Evolutionary conservation across 2,797 vertebrate species (phyloP).

Genomic region (Melanotaenia parkinsoni): DNA sequence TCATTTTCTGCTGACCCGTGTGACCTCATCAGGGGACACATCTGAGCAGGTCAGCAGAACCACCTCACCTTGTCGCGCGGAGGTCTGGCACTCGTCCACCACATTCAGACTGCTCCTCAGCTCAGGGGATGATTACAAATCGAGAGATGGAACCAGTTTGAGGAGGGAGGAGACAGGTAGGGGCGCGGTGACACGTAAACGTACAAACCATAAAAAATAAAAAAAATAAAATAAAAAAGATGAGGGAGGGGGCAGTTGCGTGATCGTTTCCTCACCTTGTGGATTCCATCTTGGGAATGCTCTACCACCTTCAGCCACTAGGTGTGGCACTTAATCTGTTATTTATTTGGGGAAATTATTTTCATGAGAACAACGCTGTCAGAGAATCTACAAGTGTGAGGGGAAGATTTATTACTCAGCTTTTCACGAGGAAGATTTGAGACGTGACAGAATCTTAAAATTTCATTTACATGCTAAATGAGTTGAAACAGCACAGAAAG

Average conservation of each 20-base stretch:
- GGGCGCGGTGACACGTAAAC: too few species aligned
- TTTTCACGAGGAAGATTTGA: background rate
- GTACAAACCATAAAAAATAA: background rate
- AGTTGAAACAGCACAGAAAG: conserved; percentile 34
- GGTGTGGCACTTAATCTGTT: conserved; percentile 90
- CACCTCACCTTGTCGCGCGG: conserved; percentile 22
- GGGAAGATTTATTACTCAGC: background rate
- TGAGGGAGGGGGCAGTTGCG: background rate
- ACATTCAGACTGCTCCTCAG: conserved; percentile 49
- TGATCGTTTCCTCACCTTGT: conserved; percentile 6
- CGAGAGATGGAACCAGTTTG: background rate
- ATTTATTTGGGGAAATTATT: conserved; percentile 77
- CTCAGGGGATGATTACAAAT: conserved; percentile 27
- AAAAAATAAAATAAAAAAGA: background rate
- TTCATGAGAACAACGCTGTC: conserved; percentile 24
- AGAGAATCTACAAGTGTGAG: conserved; percentile 5
- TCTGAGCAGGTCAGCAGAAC: conserved; percentile 8
- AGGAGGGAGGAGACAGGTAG: background rate
- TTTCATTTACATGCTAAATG: conserved; percentile 31
- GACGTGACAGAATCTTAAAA: background rate
- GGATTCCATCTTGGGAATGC: conserved; percentile 55
- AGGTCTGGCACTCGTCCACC: conserved; percentile 36
- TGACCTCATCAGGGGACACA: conserved; percentile 35
- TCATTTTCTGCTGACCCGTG: conserved; percentile 28
- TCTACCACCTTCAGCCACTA: conserved; percentile 85